phyloP scores from a whole-genome alignment of 2,888 invertebrate genomes.

The Chirona hameri region DNA sequence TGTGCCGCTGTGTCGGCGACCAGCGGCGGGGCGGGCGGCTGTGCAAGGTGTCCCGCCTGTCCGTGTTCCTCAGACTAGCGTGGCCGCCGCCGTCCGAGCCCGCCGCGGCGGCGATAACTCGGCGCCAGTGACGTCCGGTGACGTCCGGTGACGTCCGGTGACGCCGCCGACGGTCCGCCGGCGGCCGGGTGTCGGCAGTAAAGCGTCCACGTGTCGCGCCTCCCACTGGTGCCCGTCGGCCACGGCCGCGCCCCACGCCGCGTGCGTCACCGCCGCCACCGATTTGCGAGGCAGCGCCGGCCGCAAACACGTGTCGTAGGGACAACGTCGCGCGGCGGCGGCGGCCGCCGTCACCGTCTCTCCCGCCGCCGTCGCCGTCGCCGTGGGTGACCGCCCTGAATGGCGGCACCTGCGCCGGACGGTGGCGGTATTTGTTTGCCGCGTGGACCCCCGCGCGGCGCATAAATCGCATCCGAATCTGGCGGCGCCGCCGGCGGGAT shows the following conservation, averaged over 20 bases:
- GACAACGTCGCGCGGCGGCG: too few species aligned
- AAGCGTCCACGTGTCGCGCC: background rate
- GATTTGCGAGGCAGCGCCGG: slow-evolving; percentile 6
- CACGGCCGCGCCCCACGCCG: background rate
- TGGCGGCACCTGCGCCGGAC: background rate
- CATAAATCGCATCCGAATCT: background rate
- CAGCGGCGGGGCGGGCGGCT: too few species aligned
- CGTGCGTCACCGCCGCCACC: background rate
- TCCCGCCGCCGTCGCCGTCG: too few species aligned
- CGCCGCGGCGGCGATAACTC: background rate
- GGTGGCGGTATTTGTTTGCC: slow-evolving; percentile 12
- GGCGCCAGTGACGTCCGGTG: too few species aligned
- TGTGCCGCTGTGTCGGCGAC: too few species aligned
- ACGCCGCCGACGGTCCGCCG: background rate
- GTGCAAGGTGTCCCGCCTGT: too few species aligned
- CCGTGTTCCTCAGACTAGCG: too few species aligned
- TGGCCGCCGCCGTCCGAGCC: too few species aligned
- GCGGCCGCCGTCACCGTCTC: too few species aligned
- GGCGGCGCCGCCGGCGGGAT: background rate
- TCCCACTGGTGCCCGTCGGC: background rate
- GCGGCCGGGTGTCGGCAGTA: background rate
- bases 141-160: too few species aligned
- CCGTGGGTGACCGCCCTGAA: background rate
- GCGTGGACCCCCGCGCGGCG: background rate
- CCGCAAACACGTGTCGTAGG: too few species aligned